These are phyloP conservation scores for Vicugna pacos DNA, from an alignment of 2,113 vertebrate species.

Conservation along the genomic window DNA sequence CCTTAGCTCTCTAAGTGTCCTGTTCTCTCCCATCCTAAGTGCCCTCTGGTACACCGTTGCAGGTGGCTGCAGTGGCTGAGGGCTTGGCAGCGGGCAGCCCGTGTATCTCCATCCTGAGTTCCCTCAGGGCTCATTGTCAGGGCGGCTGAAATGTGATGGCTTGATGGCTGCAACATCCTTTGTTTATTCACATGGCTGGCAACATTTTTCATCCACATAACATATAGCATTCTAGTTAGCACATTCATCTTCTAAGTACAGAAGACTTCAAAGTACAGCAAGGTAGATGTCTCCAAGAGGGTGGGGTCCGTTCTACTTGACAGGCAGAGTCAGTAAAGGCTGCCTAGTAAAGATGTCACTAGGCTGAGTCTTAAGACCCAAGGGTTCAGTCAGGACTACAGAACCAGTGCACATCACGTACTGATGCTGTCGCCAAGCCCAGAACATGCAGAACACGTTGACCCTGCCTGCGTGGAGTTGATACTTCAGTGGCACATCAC, in stretches of 20 bases:
- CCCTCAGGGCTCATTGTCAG: too few species aligned
- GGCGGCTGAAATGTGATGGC: too few species aligned
- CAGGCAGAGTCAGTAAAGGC: background rate
- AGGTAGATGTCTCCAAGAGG: background rate
- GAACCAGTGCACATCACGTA: fast-evolving
- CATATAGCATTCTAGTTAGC: background rate
- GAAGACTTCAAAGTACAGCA: background rate
- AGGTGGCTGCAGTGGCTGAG: too few species aligned
- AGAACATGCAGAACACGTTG: background rate
- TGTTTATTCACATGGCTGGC: too few species aligned
- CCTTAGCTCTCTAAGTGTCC: too few species aligned
- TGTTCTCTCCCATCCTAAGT: too few species aligned
- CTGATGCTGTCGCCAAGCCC: fast-evolving
- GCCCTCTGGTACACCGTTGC: too few species aligned
- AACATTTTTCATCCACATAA: background rate
- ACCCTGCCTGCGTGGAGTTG: background rate
- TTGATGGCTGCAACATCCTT: too few species aligned
- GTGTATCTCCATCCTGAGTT: too few species aligned
- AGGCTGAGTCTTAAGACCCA: background rate
- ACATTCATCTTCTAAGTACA: fast-evolving
- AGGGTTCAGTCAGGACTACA: background rate
- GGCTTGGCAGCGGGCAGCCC: too few species aligned
- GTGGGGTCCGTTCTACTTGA: fast-evolving
- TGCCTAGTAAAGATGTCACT: background rate
- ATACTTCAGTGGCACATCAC: background rate